Conservation (phyloP, 2,797 vertebrate genomes). For the Paedocypris micromegethes region DNA sequence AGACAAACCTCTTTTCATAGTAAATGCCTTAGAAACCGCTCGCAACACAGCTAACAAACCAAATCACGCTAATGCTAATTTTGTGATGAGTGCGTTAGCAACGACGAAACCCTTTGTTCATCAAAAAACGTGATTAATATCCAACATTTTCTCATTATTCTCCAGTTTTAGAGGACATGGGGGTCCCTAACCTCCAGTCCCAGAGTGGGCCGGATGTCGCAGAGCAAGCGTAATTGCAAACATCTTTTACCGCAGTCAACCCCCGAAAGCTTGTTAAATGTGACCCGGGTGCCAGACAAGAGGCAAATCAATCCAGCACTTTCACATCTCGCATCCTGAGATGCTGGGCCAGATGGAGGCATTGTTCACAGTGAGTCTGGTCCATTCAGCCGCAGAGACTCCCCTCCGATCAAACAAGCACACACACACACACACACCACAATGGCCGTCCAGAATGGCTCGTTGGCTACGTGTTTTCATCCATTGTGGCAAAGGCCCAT, state of each 20-base stretch:
- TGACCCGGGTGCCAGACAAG: conserved; percentile 59
- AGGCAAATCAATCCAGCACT: conserved; percentile 33
- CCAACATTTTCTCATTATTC: too few species aligned
- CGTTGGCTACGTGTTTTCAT: conserved; percentile 28
- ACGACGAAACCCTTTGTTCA: too few species aligned
- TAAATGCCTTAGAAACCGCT: too few species aligned
- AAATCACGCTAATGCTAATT: too few species aligned
- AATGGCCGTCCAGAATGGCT: conserved; percentile 37
- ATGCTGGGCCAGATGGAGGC: conserved; percentile 37
- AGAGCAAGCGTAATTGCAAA: conserved; percentile 36
- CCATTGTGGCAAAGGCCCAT: conserved; percentile 33
- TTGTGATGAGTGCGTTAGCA: too few species aligned
- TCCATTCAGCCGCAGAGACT: conserved; percentile 29
- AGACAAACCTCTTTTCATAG: too few species aligned
- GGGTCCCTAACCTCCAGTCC: too few species aligned
- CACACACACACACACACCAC: conserved; percentile 34
- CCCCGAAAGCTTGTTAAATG: conserved; percentile 34
- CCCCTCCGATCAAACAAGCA: conserved; percentile 34
- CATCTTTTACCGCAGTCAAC: conserved; percentile 23
- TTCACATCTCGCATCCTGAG: conserved; percentile 13
- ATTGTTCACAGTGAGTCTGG: conserved; percentile 34
- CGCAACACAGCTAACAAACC: too few species aligned
- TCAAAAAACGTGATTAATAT: too few species aligned
- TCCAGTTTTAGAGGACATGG: too few species aligned
- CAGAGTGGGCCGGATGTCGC: too few species aligned